Conservation (phyloP, 1,140 invertebrate species). For the Oryctes rhinoceros region DNA sequence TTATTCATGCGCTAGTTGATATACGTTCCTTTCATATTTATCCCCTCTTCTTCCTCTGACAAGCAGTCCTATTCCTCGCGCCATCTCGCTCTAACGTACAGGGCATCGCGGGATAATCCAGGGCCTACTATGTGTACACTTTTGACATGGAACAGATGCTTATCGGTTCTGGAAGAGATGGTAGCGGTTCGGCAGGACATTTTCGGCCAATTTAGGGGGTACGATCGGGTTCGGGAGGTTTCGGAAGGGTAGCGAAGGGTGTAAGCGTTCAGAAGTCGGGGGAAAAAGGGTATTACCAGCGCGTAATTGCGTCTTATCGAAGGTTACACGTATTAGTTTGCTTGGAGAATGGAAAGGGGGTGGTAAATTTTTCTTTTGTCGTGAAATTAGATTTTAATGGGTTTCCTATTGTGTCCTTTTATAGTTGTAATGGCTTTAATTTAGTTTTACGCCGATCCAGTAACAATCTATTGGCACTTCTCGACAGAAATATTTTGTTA, state of each 20-base stretch:
- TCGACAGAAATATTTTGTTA: too few species aligned
- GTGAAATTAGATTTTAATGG: background rate
- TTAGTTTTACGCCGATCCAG: background rate
- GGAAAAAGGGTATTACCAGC: background rate
- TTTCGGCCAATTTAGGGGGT: background rate
- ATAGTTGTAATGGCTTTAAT: background rate
- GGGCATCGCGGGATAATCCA: background rate
- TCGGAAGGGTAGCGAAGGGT: background rate
- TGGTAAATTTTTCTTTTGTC: background rate
- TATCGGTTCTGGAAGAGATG: background rate
- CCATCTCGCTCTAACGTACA: background rate
- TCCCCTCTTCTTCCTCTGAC: too few species aligned
- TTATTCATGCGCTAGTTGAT: background rate
- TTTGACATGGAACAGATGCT: background rate
- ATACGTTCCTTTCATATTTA: too few species aligned
- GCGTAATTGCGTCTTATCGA: background rate
- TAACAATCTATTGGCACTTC: too few species aligned
- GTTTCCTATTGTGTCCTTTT: background rate
- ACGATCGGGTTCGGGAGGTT: background rate
- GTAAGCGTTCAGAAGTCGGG: background rate
- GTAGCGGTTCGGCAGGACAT: too few species aligned
- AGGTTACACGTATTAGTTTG: background rate
- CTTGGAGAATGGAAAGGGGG: background rate
- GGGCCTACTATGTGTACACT: background rate
- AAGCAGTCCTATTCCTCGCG: background rate